Percentiles rank a stretch among this genome's conserved stretches.
Evolutionary conservation across 2,113 vertebrate species (phyloP).

Genomic region (Carlito syrichta): DNA sequence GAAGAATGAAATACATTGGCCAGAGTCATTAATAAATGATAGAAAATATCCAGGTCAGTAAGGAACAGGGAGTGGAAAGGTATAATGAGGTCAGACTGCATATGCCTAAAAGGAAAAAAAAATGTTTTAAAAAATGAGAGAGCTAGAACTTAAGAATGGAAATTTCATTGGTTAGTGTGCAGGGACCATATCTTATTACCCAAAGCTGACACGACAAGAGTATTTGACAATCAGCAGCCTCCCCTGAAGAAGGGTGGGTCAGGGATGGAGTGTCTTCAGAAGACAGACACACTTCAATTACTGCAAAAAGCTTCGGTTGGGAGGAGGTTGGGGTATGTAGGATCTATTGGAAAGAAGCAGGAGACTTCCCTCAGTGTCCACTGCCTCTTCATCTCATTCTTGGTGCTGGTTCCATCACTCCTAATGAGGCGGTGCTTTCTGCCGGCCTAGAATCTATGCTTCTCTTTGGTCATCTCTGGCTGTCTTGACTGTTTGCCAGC

Average conservation of each 20-base stretch:
- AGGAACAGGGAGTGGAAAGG: neutral
- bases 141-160: neutral
- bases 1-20: neutral
- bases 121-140: neutral
- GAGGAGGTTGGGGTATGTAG: neutral
- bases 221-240: neutral
- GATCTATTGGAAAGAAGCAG: neutral
- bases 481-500: neutral
- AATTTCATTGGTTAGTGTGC: neutral
- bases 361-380: neutral
- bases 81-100: neutral
- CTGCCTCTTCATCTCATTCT: neutral
- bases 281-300: neutral
- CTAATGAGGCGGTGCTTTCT: neutral
- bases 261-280: neutral
- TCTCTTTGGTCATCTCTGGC: neutral
- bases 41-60: rapidly evolving
- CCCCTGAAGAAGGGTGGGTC: neutral
- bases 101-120: neutral
- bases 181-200: neutral
- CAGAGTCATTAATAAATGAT: neutral
- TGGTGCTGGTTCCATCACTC: neutral
- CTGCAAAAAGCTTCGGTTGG: neutral
- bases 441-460: neutral
- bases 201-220: neutral